Conservation (phyloP, 2,797 vertebrate genomes). For the Rhabdophis nuchalis region DNA sequence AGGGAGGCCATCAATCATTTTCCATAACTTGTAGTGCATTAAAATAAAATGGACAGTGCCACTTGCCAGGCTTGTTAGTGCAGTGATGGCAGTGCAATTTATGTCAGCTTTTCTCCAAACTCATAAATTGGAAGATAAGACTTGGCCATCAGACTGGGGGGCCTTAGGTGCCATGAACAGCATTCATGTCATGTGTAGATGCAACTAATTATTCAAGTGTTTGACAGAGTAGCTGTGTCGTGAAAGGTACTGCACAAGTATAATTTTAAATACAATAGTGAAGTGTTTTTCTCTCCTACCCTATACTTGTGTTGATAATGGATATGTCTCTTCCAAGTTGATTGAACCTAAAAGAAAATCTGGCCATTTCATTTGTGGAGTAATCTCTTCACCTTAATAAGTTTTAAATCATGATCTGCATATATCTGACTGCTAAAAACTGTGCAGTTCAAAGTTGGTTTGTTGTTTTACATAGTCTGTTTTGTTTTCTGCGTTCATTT, state of each 20-base stretch:
- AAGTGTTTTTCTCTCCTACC: not conserved
- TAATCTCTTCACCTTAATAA: not conserved
- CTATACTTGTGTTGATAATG: not conserved
- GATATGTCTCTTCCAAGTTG: not conserved
- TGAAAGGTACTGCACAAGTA: not conserved
- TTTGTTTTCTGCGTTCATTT: not conserved
- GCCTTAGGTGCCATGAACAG: not conserved
- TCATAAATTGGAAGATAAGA: not conserved
- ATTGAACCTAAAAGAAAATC: not conserved
- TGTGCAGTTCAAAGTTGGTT: not conserved
- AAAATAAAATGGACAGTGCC: not conserved
- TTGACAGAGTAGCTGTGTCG: not conserved
- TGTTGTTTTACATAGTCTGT: not conserved
- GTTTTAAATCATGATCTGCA: not conserved
- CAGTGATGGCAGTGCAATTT: not conserved
- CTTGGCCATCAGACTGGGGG: not conserved
- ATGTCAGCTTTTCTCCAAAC: not conserved
- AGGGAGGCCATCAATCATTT: not conserved
- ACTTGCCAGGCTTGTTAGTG: not conserved
- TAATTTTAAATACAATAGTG: not conserved
- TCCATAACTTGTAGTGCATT: not conserved
- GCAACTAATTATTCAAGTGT: not conserved
- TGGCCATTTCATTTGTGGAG: not conserved
- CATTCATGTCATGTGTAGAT: not conserved
- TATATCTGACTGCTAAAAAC: not conserved